phyloP scores from a whole-genome alignment of 2,888 invertebrate species.

The Rotaria magnacalcarata region DNA sequence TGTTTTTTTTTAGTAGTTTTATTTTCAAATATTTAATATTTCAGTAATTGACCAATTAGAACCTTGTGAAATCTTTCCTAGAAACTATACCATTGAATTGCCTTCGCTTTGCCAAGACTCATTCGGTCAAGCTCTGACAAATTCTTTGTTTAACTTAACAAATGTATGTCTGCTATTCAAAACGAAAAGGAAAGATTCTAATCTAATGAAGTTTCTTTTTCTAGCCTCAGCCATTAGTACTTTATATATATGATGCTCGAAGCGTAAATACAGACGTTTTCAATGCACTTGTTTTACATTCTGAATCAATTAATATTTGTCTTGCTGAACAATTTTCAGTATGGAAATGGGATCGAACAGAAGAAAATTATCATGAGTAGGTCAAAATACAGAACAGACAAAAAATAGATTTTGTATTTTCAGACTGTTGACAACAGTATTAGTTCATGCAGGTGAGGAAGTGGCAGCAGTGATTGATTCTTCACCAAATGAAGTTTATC shows the following conservation, averaged over 20 bases:
- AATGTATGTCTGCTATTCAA: not conserved
- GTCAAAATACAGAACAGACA: not conserved
- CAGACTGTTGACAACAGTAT: not conserved
- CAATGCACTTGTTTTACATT: not conserved
- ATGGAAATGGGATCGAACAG: not conserved
- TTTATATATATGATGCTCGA: not conserved
- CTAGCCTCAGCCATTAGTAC: not conserved
- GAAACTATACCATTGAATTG: not conserved
- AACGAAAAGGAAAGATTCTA: not conserved
- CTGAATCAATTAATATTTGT: not conserved
- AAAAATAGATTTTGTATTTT: not conserved
- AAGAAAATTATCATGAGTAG: not conserved
- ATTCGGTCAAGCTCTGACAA: not conserved
- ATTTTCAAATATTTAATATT: too few relatives aligned
- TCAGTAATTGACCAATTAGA: too few relatives aligned
- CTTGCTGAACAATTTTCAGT: not conserved
- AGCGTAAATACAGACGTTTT: not conserved
- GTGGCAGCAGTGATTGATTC: not conserved
- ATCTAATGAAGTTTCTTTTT: not conserved
- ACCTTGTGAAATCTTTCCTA: too few relatives aligned
- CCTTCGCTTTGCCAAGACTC: not conserved
- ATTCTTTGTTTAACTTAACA: not conserved
- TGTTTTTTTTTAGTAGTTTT: too few relatives aligned
- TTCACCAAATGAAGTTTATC: not conserved
- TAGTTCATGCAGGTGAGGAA: not conserved